Evolutionary conservation across 2,888 invertebrate genomes (phyloP).

Genomic region (Dynastes hyllus): DNA sequence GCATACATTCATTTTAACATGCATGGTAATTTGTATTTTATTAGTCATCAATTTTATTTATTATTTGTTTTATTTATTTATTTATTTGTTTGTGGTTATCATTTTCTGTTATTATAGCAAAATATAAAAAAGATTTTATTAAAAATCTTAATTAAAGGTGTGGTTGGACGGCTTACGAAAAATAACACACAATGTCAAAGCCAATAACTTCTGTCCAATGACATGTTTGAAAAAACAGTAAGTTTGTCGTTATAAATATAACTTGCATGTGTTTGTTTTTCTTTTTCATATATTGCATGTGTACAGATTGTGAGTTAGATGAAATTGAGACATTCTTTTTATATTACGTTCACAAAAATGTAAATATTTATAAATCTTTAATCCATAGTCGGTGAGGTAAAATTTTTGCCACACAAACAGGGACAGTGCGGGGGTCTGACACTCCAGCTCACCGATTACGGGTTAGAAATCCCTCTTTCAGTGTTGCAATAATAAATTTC

Average conservation of each 20-base stretch:
- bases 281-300: slow-evolving; percentile 50
- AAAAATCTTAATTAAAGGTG: slow-evolving; percentile 77
- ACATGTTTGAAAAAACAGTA: slow-evolving; percentile 99
- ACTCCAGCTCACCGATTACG: too few species aligned
- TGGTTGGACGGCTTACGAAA: slow-evolving; percentile 96
- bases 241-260: slow-evolving; percentile 73
- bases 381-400: too few species aligned
- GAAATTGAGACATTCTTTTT: neutral
- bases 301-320: slow-evolving; percentile 5
- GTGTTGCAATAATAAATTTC: too few species aligned
- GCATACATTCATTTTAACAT: slow-evolving; percentile 46
- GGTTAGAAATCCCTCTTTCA: too few species aligned
- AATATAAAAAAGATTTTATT: slow-evolving; percentile 49
- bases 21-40: slow-evolving; percentile 49
- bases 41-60: slow-evolving; percentile 25
- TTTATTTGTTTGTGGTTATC: slow-evolving; percentile 45
- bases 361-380: too few species aligned
- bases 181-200: slow-evolving; percentile 99
- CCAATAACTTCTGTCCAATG: slow-evolving; percentile 99
- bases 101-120: slow-evolving; percentile 46
- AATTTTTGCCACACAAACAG: too few species aligned
- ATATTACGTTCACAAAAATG: too few species aligned
- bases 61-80: slow-evolving; percentile 35
- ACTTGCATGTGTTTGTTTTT: slow-evolving; percentile 56
- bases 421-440: too few species aligned